Conservation (phyloP, 2,888 invertebrate genomes). For the Lycophotia porphyrea region DNA sequence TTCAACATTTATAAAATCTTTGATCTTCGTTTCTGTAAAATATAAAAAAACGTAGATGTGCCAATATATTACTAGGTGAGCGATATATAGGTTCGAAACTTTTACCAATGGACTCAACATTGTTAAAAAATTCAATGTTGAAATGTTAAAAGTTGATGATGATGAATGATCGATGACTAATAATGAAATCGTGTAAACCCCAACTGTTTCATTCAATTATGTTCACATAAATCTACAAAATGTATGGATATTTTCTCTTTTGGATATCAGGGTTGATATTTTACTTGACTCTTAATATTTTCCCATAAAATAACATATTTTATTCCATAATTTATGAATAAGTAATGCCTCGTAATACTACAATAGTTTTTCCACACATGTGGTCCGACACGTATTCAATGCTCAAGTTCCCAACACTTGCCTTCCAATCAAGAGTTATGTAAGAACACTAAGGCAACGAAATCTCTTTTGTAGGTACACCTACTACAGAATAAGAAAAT, state of each 20-base stretch:
- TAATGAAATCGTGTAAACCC: neutral
- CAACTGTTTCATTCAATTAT: neutral
- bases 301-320: neutral
- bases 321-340: neutral
- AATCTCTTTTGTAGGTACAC: constrained; percentile 45
- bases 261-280: neutral
- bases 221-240: neutral
- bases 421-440: constrained; percentile 47
- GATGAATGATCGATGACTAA: neutral
- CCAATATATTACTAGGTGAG: no score
- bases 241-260: neutral
- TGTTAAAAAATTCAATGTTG: neutral
- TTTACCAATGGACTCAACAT: neutral
- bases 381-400: constrained; percentile 41
- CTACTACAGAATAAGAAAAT: constrained; percentile 42
- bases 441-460: constrained; percentile 36
- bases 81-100: neutral
- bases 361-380: neutral
- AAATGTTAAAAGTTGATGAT: neutral
- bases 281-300: neutral
- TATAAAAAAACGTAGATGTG: no score
- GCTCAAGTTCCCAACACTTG: constrained; percentile 21
- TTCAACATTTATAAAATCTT: no score
- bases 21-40: no score
- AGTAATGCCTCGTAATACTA: neutral